Percentiles rank a stretch among this genome's conserved stretches.
phyloP scores from a whole-genome alignment of 1,140 invertebrate genomes.

The Leguminivora glycinivorella region DNA sequence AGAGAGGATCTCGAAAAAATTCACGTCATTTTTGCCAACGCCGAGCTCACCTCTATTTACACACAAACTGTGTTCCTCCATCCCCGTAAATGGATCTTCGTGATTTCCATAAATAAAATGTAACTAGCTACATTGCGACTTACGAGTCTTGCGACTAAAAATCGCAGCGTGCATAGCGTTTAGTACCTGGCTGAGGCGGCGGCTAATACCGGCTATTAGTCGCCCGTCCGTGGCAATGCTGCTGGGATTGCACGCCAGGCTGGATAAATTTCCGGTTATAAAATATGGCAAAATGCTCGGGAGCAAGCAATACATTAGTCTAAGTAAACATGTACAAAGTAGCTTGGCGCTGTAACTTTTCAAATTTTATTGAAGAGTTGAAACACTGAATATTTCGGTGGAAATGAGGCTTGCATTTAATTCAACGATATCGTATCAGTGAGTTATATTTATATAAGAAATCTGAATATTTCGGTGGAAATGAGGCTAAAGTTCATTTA shows the following conservation, averaged over 20 bases:
- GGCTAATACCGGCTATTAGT: slow-evolving; percentile 25
- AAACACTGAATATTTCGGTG: neutral
- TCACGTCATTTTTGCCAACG: too few relatives aligned
- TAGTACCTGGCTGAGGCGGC: slow-evolving; percentile 8
- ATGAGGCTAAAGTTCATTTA: too few relatives aligned
- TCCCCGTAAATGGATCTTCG: too few relatives aligned
- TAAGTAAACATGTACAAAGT: neutral
- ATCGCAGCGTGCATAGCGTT: neutral
- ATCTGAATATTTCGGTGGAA: too few relatives aligned
- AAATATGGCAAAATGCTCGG: slow-evolving; percentile 16
- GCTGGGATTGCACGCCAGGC: slow-evolving; percentile 24
- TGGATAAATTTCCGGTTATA: slow-evolving; percentile 25
- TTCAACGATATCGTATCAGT: too few relatives aligned
- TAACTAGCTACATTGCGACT: neutral
- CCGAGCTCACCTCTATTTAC: too few relatives aligned
- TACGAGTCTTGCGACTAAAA: slow-evolving; percentile 12
- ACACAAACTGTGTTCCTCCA: too few relatives aligned
- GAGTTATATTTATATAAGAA: too few relatives aligned
- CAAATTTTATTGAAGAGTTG: neutral
- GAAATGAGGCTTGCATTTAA: neutral
- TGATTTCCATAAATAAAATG: too few relatives aligned
- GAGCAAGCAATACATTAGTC: slow-evolving; percentile 18
- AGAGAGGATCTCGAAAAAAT: too few relatives aligned
- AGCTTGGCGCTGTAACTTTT: neutral
- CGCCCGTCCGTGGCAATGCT: slow-evolving; percentile 21